Conservation (phyloP, 2,113 vertebrate species). For the Apeltes quadracus region DNA sequence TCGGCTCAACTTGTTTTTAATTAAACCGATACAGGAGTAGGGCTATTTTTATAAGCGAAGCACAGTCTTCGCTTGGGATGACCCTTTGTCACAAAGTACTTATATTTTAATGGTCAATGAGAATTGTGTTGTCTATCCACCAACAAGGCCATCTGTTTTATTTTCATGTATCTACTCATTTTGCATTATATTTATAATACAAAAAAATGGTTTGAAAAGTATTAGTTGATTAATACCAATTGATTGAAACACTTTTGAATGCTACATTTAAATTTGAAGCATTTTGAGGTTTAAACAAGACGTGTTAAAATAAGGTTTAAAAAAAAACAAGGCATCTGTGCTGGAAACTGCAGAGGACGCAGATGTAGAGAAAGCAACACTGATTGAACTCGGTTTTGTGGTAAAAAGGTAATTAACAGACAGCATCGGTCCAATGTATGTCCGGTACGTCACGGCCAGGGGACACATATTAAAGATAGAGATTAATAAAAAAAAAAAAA, state of each 20-base stretch:
- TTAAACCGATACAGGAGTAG: slow-evolving; percentile 31
- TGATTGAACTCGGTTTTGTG: slow-evolving; percentile 10
- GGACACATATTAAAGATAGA: slow-evolving; percentile 12
- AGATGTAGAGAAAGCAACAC: slow-evolving; percentile 13
- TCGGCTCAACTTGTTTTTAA: slow-evolving; percentile 54
- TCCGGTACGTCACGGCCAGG: slow-evolving; percentile 10
- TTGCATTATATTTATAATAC: neutral
- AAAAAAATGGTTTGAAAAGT: neutral
- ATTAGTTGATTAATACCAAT: neutral
- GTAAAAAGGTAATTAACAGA: slow-evolving; percentile 39
- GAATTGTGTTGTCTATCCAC: neutral
- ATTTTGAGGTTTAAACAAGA: neutral
- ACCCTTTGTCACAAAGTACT: slow-evolving; percentile 18
- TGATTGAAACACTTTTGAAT: neutral
- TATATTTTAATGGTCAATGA: neutral
- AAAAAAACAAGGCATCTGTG: neutral
- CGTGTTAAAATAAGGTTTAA: neutral
- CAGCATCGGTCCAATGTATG: slow-evolving; percentile 41
- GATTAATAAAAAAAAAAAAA: neutral
- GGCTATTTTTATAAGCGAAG: slow-evolving; percentile 25
- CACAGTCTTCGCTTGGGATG: neutral
- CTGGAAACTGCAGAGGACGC: neutral
- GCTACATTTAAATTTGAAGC: neutral
- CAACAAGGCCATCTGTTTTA: neutral
- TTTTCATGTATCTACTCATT: neutral